Percentiles rank a stretch among this genome's conserved stretches.
Conservation (phyloP, 2,113 vertebrate genomes). For the Nerophis ophidion region DNA sequence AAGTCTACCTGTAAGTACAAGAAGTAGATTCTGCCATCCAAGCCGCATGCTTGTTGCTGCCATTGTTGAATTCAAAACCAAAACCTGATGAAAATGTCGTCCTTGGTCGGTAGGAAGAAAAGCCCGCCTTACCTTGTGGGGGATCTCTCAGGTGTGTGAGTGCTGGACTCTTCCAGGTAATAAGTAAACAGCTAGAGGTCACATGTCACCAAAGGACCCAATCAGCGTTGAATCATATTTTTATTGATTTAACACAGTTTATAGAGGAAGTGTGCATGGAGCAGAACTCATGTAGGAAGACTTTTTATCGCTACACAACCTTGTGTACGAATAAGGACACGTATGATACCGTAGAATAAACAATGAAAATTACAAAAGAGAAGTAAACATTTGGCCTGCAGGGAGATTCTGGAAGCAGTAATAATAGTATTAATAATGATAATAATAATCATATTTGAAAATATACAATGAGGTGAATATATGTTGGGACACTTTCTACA, state of each 20-base stretch:
- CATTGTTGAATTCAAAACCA: constrained; percentile 15
- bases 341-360: too few species aligned
- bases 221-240: constrained; percentile 19
- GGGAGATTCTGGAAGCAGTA: too few species aligned
- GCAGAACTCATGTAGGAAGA: too few species aligned
- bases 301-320: not conserved
- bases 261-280: not conserved
- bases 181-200: constrained; percentile 43
- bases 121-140: constrained; percentile 41
- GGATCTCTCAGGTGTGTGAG: constrained; percentile 28
- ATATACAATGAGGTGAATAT: too few species aligned
- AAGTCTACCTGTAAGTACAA: constrained; percentile 54
- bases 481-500: too few species aligned
- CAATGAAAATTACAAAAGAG: too few species aligned
- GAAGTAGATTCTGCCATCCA: constrained; percentile 33
- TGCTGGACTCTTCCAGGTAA: constrained; percentile 39
- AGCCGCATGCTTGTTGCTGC: not conserved
- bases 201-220: constrained; percentile 53
- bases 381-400: too few species aligned
- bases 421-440: too few species aligned
- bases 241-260: not conserved
- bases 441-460: too few species aligned
- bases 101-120: not conserved
- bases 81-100: not conserved
- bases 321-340: too few species aligned